phyloP scores from a whole-genome alignment of 2,113 vertebrate species.

The Saccopteryx leptura region DNA sequence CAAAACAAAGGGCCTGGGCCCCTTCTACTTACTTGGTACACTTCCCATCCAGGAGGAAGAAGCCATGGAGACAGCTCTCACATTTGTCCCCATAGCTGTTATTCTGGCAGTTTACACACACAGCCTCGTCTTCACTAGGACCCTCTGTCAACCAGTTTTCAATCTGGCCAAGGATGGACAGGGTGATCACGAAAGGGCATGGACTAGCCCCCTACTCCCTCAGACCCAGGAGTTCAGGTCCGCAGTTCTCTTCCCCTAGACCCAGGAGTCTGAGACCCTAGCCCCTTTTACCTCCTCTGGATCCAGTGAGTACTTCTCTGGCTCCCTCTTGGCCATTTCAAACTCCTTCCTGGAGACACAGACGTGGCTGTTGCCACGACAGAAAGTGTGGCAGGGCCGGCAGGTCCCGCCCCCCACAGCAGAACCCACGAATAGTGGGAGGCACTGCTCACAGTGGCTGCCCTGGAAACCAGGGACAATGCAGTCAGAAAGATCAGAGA shows the following conservation, averaged over 20 bases:
- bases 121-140: slow-evolving; percentile 92
- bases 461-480: slow-evolving; percentile 85
- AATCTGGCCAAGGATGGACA: slow-evolving; percentile 87
- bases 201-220: neutral
- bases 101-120: slow-evolving; percentile 96
- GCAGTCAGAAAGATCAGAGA: neutral
- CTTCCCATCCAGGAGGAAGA: slow-evolving; percentile 94
- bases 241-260: neutral
- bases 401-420: slow-evolving; percentile 93
- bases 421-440: slow-evolving; percentile 94
- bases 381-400: slow-evolving; percentile 93
- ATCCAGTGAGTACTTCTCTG: slow-evolving; percentile 90
- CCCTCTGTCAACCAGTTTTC: slow-evolving; percentile 92
- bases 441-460: slow-evolving; percentile 95
- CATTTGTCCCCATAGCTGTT: slow-evolving; percentile 96
- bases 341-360: slow-evolving; percentile 93
- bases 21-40: slow-evolving; percentile 93
- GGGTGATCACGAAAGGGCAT: neutral
- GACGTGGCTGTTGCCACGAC: slow-evolving; percentile 93
- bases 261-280: neutral
- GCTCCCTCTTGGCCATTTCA: slow-evolving; percentile 89
- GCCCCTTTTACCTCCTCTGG: slow-evolving; percentile 87
- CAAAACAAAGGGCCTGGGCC: neutral
- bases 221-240: neutral
- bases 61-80: slow-evolving; percentile 94